phyloP scores from a whole-genome alignment of 2,888 invertebrate species.

The Dolomedes plantarius region DNA sequence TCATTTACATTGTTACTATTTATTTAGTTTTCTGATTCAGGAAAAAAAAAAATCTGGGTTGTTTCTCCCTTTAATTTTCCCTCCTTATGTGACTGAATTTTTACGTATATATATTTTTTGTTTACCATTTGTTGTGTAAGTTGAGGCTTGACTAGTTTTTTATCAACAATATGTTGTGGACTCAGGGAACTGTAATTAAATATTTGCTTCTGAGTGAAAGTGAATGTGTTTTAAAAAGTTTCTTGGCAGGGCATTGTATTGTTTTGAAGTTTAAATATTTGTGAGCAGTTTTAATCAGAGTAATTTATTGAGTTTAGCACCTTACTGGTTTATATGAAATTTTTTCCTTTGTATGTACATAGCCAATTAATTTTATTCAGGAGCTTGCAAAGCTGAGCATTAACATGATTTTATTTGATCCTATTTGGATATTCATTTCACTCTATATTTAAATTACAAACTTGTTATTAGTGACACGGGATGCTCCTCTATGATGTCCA shows the following conservation, averaged over 20 bases:
- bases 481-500: constrained; percentile 14
- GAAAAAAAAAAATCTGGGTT: constrained; percentile 17
- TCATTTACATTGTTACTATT: constrained; percentile 60
- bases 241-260: constrained; percentile 36
- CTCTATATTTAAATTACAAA: too few relatives aligned
- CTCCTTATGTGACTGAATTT: constrained; percentile 38
- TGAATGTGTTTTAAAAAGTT: constrained; percentile 12
- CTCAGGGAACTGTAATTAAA: constrained; percentile 56
- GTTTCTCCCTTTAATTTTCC: constrained; percentile 30
- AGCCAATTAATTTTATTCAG: neutral
- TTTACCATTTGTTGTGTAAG: constrained; percentile 29
- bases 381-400: neutral
- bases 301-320: constrained; percentile 19
- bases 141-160: constrained; percentile 13
- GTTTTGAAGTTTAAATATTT: constrained; percentile 23
- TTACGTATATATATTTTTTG: constrained; percentile 32
- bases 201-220: constrained; percentile 24
- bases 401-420: neutral
- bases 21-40: constrained; percentile 41
- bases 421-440: too few relatives aligned
- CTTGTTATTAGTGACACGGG: neutral
- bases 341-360: neutral
- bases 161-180: constrained; percentile 30
- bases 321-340: neutral
- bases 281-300: constrained; percentile 15